A percentile compares a stretch with the other conserved stretches of the same genome.
These are phyloP conservation scores for Aphelenchoides avenae DNA, from an alignment of 1,140 invertebrate species.

Conservation along the genomic window DNA sequence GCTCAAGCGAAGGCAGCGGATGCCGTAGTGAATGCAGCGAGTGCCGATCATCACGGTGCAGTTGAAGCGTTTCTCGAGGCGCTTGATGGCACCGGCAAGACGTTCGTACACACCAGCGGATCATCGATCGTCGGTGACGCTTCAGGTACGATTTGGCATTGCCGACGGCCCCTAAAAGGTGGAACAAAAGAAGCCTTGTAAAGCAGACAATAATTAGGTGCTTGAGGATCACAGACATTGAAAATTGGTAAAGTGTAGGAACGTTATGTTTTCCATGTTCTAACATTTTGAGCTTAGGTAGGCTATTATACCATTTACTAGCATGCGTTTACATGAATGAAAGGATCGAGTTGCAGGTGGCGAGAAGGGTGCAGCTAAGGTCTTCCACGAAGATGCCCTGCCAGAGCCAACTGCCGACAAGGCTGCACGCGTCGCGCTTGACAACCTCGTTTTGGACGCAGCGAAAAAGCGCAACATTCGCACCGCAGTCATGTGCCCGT, in stretches of 20 bases:
- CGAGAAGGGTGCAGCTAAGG: slow-evolving; percentile 3
- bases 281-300: too few relatives aligned
- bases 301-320: too few relatives aligned
- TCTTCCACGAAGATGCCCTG: slow-evolving; percentile 16
- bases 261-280: too few relatives aligned
- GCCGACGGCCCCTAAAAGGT: too few relatives aligned
- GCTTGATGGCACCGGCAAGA: slow-evolving; percentile 9
- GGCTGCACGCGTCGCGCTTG: slow-evolving; percentile 9
- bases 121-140: slow-evolving; percentile 15
- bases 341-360: too few relatives aligned
- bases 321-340: too few relatives aligned
- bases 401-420: slow-evolving; percentile 13
- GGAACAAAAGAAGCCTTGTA: too few relatives aligned
- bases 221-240: too few relatives aligned
- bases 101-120: slow-evolving; percentile 13
- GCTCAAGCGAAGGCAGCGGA: neutral
- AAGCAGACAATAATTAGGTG: too few relatives aligned
- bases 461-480: slow-evolving; percentile 5
- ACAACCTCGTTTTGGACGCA: slow-evolving; percentile 7
- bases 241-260: too few relatives aligned
- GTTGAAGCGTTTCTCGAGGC: slow-evolving; percentile 6
- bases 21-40: slow-evolving; percentile 7
- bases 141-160: too few relatives aligned
- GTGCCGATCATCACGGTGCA: slow-evolving; percentile 4
- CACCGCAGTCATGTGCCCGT: slow-evolving; percentile 11